Conservation (phyloP, 2,113 vertebrate species). For the Fukomys damarensis region DNA sequence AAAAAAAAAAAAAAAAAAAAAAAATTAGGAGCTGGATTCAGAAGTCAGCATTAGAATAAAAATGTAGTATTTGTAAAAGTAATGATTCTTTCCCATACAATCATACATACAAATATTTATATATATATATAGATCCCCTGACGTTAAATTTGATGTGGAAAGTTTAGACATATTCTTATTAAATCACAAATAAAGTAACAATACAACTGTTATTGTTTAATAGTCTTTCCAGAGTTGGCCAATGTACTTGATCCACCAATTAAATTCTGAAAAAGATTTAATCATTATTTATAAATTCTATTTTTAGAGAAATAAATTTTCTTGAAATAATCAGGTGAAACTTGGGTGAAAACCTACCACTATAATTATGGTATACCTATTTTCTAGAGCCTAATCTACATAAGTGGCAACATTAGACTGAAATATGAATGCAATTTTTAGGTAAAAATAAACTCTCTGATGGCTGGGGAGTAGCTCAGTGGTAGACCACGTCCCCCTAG, state of each 20-base stretch:
- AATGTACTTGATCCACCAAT: neutral
- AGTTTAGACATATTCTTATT: neutral
- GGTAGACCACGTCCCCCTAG: neutral
- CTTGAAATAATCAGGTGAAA: neutral
- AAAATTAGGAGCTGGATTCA: neutral
- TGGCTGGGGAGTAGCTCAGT: neutral
- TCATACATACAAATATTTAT: neutral
- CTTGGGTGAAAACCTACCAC: neutral
- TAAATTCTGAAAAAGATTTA: neutral
- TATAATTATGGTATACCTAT: neutral
- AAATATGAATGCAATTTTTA: neutral
- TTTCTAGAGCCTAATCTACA: neutral
- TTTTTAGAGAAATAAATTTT: slow-evolving; percentile 43
- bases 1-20: no score
- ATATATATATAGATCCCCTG: neutral
- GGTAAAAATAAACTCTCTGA: neutral
- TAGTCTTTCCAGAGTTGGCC: neutral
- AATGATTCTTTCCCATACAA: neutral
- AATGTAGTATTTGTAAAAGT: neutral
- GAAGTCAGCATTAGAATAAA: neutral
- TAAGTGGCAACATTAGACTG: neutral
- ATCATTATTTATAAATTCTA: neutral
- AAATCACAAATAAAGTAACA: neutral
- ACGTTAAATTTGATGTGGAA: neutral
- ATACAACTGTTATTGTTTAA: neutral